Conservation (phyloP, 2,113 vertebrate genomes). For the Nycticryphes semicollaris region DNA sequence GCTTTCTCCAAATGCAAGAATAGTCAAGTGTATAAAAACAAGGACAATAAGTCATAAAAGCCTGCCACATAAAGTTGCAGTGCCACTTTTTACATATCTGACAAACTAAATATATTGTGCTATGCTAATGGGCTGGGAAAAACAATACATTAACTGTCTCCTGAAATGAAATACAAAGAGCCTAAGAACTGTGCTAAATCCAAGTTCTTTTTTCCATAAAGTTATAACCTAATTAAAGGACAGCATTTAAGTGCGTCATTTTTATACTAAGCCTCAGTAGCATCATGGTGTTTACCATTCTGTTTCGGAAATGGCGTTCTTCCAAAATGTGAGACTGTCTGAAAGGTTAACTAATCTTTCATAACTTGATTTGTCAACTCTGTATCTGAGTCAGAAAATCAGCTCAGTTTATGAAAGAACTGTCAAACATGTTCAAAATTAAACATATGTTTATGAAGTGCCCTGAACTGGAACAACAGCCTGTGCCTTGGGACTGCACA, state of each 20-base stretch:
- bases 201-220: neutral
- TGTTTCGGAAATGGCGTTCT: neutral
- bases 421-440: neutral
- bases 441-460: neutral
- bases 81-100: neutral
- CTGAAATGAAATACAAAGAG: neutral
- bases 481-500: neutral
- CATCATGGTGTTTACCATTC: neutral
- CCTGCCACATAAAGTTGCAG: neutral
- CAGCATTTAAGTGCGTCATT: neutral
- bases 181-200: neutral
- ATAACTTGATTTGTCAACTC: constrained; percentile 5
- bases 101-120: neutral
- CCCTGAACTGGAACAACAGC: neutral
- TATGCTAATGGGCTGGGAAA: neutral
- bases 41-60: neutral
- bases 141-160: neutral
- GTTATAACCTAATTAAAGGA: neutral
- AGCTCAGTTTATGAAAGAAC: neutral
- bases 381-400: neutral
- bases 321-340: neutral
- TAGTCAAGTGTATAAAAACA: neutral
- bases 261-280: neutral
- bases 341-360: neutral
- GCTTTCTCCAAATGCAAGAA: neutral